Evolutionary conservation across 37 sponge, comb jelly and placozoan genomes (phyloP), one percentile per base, ranked within the genome.

Genomic region (Beroe forskalii): DNA sequence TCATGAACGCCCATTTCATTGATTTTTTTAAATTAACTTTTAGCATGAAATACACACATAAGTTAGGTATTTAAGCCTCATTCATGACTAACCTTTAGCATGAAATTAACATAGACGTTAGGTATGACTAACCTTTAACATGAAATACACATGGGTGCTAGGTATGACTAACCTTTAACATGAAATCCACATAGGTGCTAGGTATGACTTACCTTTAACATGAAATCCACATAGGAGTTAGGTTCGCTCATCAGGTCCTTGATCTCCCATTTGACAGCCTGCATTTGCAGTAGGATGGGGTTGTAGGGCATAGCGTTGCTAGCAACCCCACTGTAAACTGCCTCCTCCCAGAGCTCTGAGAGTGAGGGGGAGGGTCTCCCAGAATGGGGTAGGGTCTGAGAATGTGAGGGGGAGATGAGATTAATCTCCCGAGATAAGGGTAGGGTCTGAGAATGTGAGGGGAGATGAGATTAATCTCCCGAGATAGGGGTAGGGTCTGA

Each of bases 161-260:
- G 95, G 97, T 39, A n/a, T n/a, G n/a, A n/a, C n/a, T n/a, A n/a
- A 69, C 72, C 86, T 44, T 20, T 8, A 72, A 3, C 35, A 95
- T 38, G 20, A 39, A 22, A 39, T 97, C 95, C 62, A 97, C 94
- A 76, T 95, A 97, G 38, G 55, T 40, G 62, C 92, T 97, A 89
- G 95, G 97, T 39, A n/a, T n/a, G n/a, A n/a, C n/a, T n/a, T n/a
- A 69, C 72, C 86, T 44, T 20, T 8, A 80, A 3, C 38, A 95
- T 41, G 23, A 41, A 23, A 38, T 97, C 95, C 62, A 97, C 94
- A 69, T 95, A 97, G 33, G 62, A 60, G 63, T 93, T 97, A 89
- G 95, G 97, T 37, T 95, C 95, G 62, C 95, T 94, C 92, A 91
- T 93, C 40, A 97, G 94, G 0, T 97, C 97, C 76, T 92, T 93